Evolutionary conservation across 1,140 invertebrate species (phyloP).

Genomic region (Schlechtendalia chinensis): DNA sequence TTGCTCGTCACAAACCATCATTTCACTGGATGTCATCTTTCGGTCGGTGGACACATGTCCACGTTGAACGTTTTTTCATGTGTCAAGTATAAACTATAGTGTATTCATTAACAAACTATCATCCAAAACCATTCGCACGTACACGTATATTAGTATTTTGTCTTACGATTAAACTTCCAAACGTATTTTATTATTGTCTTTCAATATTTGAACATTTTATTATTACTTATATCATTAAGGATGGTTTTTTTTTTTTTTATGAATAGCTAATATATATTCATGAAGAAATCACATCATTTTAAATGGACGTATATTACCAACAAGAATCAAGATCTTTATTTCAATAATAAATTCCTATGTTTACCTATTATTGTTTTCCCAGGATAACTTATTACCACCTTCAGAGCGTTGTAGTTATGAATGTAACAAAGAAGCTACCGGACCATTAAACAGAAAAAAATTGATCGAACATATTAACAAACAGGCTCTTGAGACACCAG

Average conservation of each 20-base stretch:
- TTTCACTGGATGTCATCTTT: too few species aligned
- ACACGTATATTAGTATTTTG: too few species aligned
- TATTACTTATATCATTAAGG: too few species aligned
- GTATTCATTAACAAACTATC: too few species aligned
- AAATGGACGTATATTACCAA: background rate
- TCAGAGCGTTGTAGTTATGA: conserved; percentile 93
- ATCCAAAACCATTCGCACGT: too few species aligned
- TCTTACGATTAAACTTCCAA: background rate
- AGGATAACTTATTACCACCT: conserved; percentile 96
- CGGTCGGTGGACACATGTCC: too few species aligned
- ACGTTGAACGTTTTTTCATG: too few species aligned
- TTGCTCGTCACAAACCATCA: too few species aligned
- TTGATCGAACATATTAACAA: conserved; percentile 97
- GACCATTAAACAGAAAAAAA: conserved; percentile 92
- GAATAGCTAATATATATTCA: background rate
- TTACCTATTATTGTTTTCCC: conserved; percentile 54
- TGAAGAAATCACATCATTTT: background rate
- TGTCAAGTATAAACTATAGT: too few species aligned
- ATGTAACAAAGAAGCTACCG: conserved; percentile 91
- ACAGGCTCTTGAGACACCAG: conserved; percentile 94
- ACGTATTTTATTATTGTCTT: background rate
- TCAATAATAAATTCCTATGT: conserved; percentile 11
- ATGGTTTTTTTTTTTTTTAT: too few species aligned
- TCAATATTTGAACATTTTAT: too few species aligned
- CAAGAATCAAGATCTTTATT: background rate